Conservation (phyloP, 2,797 vertebrate species). For the Oreortyx pictus region DNA sequence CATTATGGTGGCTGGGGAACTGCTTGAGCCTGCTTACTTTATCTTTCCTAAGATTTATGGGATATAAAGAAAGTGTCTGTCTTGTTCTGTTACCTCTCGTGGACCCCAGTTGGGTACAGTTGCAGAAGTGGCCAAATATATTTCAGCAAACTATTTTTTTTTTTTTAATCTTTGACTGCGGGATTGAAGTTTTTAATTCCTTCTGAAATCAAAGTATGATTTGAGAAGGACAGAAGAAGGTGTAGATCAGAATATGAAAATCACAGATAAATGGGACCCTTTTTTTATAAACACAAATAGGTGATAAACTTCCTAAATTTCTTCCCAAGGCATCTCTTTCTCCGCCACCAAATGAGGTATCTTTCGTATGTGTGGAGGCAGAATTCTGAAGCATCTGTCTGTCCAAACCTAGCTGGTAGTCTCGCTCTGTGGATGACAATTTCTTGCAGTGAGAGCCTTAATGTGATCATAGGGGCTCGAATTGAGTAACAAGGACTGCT, state of each 20-base stretch:
- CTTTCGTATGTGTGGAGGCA: not conserved
- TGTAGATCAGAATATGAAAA: not conserved
- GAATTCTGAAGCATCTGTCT: not conserved
- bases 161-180: not conserved
- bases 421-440: not conserved
- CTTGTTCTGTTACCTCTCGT: not conserved
- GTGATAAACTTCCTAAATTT: not conserved
- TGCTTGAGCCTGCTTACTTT: not conserved
- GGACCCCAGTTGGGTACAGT: not conserved
- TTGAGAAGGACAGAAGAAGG: not conserved
- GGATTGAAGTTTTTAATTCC: not conserved
- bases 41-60: not conserved
- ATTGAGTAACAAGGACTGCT: not conserved
- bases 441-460: not conserved
- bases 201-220: not conserved
- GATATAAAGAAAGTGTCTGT: not conserved
- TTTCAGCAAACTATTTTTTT: not conserved
- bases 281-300: not conserved
- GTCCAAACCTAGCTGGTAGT: not conserved
- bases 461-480: not conserved
- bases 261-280: fast-evolving
- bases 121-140: not conserved
- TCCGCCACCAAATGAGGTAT: not conserved
- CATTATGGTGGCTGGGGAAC: not conserved
- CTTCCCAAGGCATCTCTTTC: not conserved